phyloP scores from a whole-genome alignment of 1,140 invertebrate species.

The Patella vulgata region DNA sequence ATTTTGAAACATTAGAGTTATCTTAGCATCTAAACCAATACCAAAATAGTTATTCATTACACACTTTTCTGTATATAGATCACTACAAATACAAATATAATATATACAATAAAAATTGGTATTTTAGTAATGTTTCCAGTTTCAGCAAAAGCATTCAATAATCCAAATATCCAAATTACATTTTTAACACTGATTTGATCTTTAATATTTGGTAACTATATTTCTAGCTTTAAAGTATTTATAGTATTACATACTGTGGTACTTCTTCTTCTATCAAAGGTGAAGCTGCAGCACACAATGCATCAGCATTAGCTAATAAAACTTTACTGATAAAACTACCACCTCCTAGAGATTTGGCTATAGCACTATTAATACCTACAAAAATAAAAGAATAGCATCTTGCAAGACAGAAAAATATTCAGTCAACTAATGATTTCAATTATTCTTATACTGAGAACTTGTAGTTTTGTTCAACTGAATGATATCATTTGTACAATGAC shows the following conservation, averaged over 20 bases:
- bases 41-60: constrained; percentile 99
- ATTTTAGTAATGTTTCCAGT: not conserved
- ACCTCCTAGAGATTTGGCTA: constrained; percentile 65
- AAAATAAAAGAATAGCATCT: constrained; percentile 5
- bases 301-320: constrained; percentile 94
- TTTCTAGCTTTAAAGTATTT: not conserved
- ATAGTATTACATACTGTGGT: constrained; percentile 77
- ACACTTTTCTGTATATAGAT: constrained; percentile 92
- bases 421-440: too few relatives aligned
- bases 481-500: too few relatives aligned
- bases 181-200: not conserved
- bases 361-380: constrained; percentile 58
- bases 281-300: constrained; percentile 92
- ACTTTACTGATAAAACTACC: constrained; percentile 89
- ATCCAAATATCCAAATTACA: not conserved
- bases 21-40: constrained; percentile 98
- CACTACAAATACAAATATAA: constrained; percentile 67
- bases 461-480: too few relatives aligned
- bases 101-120: not conserved
- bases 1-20: constrained; percentile 96
- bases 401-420: not conserved
- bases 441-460: too few relatives aligned
- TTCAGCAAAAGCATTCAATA: too few relatives aligned
- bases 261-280: constrained; percentile 94
- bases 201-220: not conserved